Evolutionary conservation across 2,888 invertebrate genomes (phyloP).

Genomic region (Empis stercorea): DNA sequence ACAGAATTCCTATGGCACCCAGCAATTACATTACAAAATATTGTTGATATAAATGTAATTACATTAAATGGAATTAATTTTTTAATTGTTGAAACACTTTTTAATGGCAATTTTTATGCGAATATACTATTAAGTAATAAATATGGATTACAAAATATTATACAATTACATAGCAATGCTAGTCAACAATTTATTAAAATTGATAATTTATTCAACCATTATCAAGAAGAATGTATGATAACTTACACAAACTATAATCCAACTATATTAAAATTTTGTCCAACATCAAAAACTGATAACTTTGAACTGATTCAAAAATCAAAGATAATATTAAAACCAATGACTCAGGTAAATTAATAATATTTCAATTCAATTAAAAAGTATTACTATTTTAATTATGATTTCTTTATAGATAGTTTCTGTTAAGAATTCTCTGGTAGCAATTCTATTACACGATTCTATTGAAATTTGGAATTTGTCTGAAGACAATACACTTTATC

Average conservation of each 20-base stretch:
- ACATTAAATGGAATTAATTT: conserved; percentile 13
- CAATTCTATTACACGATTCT: conserved; percentile 13
- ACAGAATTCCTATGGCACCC: no score
- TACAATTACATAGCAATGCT: conserved; percentile 8
- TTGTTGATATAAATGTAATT: background rate
- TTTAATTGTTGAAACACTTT: conserved; percentile 13
- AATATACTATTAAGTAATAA: conserved; percentile 12
- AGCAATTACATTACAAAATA: no score
- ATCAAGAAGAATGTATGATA: conserved; percentile 13
- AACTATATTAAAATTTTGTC: conserved; percentile 9
- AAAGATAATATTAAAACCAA: background rate
- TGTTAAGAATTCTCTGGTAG: conserved; percentile 11
- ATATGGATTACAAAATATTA: conserved; percentile 12
- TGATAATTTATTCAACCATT: no score
- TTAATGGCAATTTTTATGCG: conserved; percentile 7
- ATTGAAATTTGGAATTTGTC: conserved; percentile 20
- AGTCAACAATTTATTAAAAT: background rate
- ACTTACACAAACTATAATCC: conserved; percentile 2
- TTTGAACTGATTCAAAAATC: conserved; percentile 5
- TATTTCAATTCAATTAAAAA: background rate
- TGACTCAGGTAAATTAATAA: conserved; percentile 16
- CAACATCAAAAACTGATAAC: background rate
- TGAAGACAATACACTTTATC: conserved; percentile 7
- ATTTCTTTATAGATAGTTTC: conserved; percentile 13
- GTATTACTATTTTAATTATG: background rate